Evolutionary conservation across 2,888 invertebrate species (phyloP).

Genomic region (Cheilosia pagana): DNA sequence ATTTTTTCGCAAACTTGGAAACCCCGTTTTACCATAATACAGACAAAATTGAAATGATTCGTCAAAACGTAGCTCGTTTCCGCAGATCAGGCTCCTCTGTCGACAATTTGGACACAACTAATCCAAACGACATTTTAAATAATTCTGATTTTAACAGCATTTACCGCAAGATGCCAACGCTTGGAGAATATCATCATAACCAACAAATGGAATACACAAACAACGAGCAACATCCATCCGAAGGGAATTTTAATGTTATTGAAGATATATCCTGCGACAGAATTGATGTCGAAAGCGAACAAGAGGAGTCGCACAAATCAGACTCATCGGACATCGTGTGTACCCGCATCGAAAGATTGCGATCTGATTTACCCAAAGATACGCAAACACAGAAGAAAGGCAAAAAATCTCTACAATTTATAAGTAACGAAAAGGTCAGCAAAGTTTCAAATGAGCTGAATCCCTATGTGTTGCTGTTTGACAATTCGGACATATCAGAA

Average conservation of each 20-base stretch:
- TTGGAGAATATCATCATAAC: constrained; percentile 54
- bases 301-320: constrained; percentile 82
- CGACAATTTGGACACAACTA: constrained; percentile 73
- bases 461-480: constrained; percentile 80
- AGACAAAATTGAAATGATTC: constrained; percentile 81
- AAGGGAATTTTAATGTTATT: constrained; percentile 78
- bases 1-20: constrained; percentile 81
- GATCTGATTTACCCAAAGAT: constrained; percentile 32
- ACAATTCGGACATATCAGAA: constrained; percentile 80
- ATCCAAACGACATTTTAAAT: constrained; percentile 55
- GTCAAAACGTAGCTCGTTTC: constrained; percentile 79
- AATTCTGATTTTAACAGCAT: constrained; percentile 71
- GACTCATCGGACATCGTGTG: constrained; percentile 82
- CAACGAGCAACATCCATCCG: constrained; percentile 52
- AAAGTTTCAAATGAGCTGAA: constrained; percentile 64
- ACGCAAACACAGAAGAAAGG: constrained; percentile 26
- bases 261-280: constrained; percentile 82
- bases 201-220: constrained; percentile 62
- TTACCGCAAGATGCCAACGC: constrained; percentile 57
- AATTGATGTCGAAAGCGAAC: constrained; percentile 83
- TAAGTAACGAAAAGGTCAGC: constrained; percentile 30
- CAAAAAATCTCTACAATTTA: constrained; percentile 37
- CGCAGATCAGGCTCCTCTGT: constrained; percentile 76
- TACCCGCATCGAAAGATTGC: constrained; percentile 65
- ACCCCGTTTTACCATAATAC: constrained; percentile 79